phyloP scores from a whole-genome alignment of 2,888 invertebrate species.

The Andrena hattorfiana region DNA sequence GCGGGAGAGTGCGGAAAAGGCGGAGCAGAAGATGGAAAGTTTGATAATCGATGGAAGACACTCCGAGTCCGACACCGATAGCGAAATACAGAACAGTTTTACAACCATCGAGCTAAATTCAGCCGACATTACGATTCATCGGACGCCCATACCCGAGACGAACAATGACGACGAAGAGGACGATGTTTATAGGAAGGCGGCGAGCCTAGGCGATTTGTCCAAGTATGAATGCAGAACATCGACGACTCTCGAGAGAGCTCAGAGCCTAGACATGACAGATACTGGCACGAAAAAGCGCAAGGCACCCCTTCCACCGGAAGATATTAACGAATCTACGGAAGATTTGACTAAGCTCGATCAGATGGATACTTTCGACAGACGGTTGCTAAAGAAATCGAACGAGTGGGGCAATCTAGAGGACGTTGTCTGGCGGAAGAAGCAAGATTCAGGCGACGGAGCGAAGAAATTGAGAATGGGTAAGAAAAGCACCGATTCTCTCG shows the following conservation, averaged over 20 bases:
- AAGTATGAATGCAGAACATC: constrained; percentile 87
- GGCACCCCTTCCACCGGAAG: constrained; percentile 86
- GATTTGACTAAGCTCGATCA: constrained; percentile 87
- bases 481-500: constrained; percentile 86
- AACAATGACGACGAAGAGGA: constrained; percentile 86
- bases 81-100: constrained; percentile 83
- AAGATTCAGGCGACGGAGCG: constrained; percentile 81
- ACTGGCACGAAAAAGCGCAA: constrained; percentile 89
- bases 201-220: constrained; percentile 92
- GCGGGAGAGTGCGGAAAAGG: constrained; percentile 66
- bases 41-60: constrained; percentile 69
- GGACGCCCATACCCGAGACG: constrained; percentile 85
- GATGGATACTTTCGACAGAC: constrained; percentile 89
- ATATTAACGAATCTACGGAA: constrained; percentile 82
- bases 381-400: constrained; percentile 90
- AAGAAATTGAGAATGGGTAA: constrained; percentile 72
- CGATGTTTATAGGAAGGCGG: constrained; percentile 90
- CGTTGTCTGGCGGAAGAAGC: constrained; percentile 88
- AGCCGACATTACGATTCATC: constrained; percentile 90
- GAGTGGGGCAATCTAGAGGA: constrained; percentile 92
- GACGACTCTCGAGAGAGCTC: constrained; percentile 90
- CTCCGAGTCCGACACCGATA: constrained; percentile 86
- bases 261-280: constrained; percentile 91
- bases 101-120: constrained; percentile 91
- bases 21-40: constrained; percentile 44